Evolutionary conservation across 53 echinoderm and acorn worm species (phyloP).

Genomic region (Stichopus horrens): DNA sequence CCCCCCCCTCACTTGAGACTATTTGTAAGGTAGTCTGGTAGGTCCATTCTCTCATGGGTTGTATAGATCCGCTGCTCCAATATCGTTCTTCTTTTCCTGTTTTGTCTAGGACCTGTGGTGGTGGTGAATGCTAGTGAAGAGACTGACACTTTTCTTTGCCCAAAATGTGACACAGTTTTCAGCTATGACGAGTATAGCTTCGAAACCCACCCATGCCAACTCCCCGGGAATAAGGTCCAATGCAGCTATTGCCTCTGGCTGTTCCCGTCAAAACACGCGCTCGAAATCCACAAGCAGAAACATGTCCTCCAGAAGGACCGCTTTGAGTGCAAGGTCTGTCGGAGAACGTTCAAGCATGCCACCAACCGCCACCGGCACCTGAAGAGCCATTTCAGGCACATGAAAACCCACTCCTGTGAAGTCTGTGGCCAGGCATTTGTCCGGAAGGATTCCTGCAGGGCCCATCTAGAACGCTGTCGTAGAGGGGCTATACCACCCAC

Average conservation of each 20-base stretch:
- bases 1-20: too few relatives aligned
- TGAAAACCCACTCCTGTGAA: constrained; percentile 23
- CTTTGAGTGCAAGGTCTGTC: constrained; percentile 21
- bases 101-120: constrained; percentile 30
- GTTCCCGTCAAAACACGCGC: not conserved
- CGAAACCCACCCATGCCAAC: constrained; percentile 23
- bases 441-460: constrained; percentile 22
- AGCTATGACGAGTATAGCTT: constrained; percentile 29
- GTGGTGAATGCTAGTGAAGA: not conserved
- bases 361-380: constrained; percentile 27
- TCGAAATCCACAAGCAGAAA: not conserved
- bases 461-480: not conserved
- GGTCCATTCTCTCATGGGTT: not conserved
- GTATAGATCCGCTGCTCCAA: not conserved
- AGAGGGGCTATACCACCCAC: not conserved
- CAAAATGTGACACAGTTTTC: constrained; percentile 27
- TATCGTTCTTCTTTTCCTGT: constrained; percentile 4
- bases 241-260: constrained; percentile 18
- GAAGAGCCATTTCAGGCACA: constrained; percentile 14
- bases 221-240: constrained; percentile 29
- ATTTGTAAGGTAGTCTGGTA: too few relatives aligned
- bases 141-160: constrained; percentile 14
- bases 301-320: constrained; percentile 23
- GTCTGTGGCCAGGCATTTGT: constrained; percentile 23
- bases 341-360: constrained; percentile 21